phyloP scores from a whole-genome alignment of 2,888 invertebrate species.

The Allacma fusca region DNA sequence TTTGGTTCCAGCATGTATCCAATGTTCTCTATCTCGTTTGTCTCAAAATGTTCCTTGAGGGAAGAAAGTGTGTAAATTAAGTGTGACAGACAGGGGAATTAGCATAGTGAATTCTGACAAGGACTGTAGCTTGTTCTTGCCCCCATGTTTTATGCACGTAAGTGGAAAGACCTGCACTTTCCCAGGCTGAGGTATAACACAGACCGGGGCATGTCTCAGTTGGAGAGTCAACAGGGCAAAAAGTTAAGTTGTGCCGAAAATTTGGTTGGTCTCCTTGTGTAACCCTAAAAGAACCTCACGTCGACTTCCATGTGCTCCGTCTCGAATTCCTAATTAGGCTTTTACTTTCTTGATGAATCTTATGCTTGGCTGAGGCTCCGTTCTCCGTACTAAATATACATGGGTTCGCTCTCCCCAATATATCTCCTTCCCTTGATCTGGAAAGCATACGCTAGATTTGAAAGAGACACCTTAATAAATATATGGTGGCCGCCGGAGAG shows the following conservation, averaged over 20 bases:
- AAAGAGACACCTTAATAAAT: too few relatives aligned
- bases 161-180: too few relatives aligned
- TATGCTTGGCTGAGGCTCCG: not conserved
- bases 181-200: too few relatives aligned
- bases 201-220: too few relatives aligned
- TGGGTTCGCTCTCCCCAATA: not conserved
- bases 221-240: conserved; percentile 29
- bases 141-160: too few relatives aligned
- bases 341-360: conserved; percentile 31
- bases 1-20: too few relatives aligned
- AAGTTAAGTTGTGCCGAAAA: conserved; percentile 31
- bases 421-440: too few relatives aligned
- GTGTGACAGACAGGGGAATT: conserved; percentile 43
- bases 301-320: conserved; percentile 3
- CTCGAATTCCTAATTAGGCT: conserved; percentile 29
- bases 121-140: too few relatives aligned
- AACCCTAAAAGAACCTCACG: conserved; percentile 22
- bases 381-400: not conserved
- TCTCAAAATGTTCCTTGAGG: not conserved
- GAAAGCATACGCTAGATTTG: too few relatives aligned
- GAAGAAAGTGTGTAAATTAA: conserved; percentile 40
- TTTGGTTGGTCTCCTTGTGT: not conserved
- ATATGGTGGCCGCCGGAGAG: too few relatives aligned
- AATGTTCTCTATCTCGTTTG: not conserved
- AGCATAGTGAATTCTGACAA: conserved; percentile 29